These are phyloP conservation scores for Ahaetulla prasina DNA, from an alignment of 2,113 vertebrate genomes.

Conservation along the genomic window DNA sequence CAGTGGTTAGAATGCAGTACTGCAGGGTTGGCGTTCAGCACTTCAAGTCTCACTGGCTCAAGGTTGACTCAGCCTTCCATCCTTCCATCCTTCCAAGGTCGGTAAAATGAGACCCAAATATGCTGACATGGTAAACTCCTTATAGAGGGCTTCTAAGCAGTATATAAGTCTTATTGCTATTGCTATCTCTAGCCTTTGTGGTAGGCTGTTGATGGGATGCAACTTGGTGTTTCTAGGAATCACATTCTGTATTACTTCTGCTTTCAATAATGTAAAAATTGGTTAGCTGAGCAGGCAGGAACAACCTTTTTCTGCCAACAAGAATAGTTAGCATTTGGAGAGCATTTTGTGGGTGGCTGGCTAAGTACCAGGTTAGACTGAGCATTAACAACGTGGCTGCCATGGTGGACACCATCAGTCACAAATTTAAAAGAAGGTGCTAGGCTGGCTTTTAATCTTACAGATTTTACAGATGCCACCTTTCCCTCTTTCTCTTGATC, in stretches of 20 bases:
- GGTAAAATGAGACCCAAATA: too few species aligned
- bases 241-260: background rate
- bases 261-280: background rate
- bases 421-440: background rate
- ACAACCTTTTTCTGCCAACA: background rate
- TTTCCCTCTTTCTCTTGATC: background rate
- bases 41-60: too few species aligned
- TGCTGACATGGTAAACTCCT: too few species aligned
- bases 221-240: background rate
- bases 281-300: background rate
- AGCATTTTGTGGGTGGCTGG: background rate
- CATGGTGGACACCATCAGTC: background rate
- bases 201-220: background rate
- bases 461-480: background rate
- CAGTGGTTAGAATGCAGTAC: too few species aligned
- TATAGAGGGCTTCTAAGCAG: too few species aligned
- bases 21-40: too few species aligned
- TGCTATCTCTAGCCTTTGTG: background rate
- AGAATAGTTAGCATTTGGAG: background rate
- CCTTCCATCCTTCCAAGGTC: too few species aligned
- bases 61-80: too few species aligned
- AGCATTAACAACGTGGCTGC: background rate
- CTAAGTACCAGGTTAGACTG: background rate
- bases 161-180: too few species aligned
- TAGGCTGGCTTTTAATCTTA: background rate